Conservation (phyloP, 2,888 invertebrate genomes). For the Acronicta psi region DNA sequence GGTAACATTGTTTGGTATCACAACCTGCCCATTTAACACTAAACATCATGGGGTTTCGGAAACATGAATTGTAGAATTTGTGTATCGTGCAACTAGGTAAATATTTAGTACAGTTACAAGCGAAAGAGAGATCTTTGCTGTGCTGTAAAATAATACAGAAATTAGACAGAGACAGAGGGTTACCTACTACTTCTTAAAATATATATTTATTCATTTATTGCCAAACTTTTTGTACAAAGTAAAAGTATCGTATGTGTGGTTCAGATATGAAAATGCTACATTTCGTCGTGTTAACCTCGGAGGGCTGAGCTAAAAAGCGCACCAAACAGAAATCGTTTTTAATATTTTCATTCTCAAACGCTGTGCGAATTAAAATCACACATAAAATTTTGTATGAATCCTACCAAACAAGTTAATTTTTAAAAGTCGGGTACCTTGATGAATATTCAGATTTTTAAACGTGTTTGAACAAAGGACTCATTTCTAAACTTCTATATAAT, state of each 20-base stretch:
- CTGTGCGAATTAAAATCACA: constrained; percentile 17
- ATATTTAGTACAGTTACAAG: no score
- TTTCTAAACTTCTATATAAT: no score
- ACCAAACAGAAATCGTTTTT: constrained; percentile 32
- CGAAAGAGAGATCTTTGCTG: no score
- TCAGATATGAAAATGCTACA: constrained; percentile 43
- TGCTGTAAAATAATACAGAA: no score
- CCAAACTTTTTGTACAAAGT: constrained; percentile 7
- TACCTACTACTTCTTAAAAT: no score
- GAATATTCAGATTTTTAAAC: no score
- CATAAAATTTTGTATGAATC: constrained; percentile 30
- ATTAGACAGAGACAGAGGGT: no score
- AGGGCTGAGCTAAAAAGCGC: constrained; percentile 21
- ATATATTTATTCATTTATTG: no score
- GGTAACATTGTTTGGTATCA: constrained; percentile 33
- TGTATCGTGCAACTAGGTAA: constrained; percentile 9
- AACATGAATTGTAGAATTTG: constrained; percentile 31
- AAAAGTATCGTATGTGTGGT: constrained; percentile 8
- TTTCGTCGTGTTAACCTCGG: constrained; percentile 26
- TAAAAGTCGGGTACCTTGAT: no score
- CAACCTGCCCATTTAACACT: constrained; percentile 31
- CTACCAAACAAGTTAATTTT: neutral
- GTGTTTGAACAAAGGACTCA: no score
- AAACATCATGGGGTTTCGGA: constrained; percentile 36
- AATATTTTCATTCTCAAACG: constrained; percentile 41